Evolutionary conservation across 2,797 vertebrate species (phyloP).

Genomic region (Cetoscarus ocellatus): DNA sequence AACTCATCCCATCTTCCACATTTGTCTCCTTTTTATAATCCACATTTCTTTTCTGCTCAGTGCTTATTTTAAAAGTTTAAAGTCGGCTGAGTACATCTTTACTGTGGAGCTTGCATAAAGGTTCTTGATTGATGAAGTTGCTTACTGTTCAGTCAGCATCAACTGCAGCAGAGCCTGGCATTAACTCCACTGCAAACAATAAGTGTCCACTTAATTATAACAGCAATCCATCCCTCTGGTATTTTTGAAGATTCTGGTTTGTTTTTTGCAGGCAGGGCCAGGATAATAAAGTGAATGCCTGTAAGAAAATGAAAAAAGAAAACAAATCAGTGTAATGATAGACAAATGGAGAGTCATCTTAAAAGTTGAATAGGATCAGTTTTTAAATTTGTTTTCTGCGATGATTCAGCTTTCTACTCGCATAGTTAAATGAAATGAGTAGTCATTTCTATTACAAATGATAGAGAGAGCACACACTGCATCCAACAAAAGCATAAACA

Average conservation of each 20-base stretch:
- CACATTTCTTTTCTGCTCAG: not conserved
- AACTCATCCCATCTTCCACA: not conserved
- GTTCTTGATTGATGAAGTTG: constrained; percentile 54
- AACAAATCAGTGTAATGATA: constrained; percentile 31
- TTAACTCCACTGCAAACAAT: constrained; percentile 44
- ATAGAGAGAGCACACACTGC: not conserved
- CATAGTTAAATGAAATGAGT: not conserved
- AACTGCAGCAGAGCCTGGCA: constrained; percentile 43
- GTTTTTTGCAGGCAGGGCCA: not conserved
- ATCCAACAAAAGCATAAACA: constrained; percentile 13
- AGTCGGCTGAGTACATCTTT: constrained; percentile 35
- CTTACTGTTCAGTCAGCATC: constrained; percentile 56
- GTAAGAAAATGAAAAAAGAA: not conserved
- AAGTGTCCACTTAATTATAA: constrained; percentile 55
- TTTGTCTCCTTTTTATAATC: not conserved
- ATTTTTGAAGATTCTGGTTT: constrained; percentile 34
- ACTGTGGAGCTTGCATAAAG: constrained; percentile 17
- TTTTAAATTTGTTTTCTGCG: not conserved
- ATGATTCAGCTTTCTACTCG: not conserved
- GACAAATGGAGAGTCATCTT: constrained; percentile 26
- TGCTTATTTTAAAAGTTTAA: constrained; percentile 23
- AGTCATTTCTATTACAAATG: not conserved
- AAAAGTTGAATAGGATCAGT: not conserved
- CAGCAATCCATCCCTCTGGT: constrained; percentile 20
- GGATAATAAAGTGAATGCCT: constrained; percentile 23